A percentile compares a stretch with the other conserved stretches of the same genome.
These are phyloP conservation scores for Chaenodraco wilsoni DNA, from an alignment of 2,797 vertebrate genomes.

Conservation along the genomic window DNA sequence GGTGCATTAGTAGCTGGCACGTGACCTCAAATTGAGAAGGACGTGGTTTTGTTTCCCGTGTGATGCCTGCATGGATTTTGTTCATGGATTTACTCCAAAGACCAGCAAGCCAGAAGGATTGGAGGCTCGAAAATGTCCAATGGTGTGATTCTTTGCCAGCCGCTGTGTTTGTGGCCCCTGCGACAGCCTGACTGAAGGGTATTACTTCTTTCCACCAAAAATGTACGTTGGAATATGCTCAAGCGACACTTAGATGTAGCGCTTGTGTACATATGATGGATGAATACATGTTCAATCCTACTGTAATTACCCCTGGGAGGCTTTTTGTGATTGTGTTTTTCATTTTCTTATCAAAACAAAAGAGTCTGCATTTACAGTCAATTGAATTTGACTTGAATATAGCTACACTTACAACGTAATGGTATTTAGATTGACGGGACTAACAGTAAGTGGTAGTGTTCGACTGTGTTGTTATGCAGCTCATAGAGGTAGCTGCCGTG, in stretches of 20 bases:
- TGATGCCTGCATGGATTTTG: slow-evolving; percentile 34
- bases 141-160: slow-evolving; percentile 35
- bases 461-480: slow-evolving; percentile 7
- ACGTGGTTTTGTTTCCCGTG: slow-evolving; percentile 44
- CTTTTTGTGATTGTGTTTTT: background rate
- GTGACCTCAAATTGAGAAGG: slow-evolving; percentile 22
- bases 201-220: slow-evolving; percentile 13
- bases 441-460: slow-evolving; percentile 11
- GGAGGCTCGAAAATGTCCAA: slow-evolving; percentile 38
- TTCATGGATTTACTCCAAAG: slow-evolving; percentile 60
- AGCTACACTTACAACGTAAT: slow-evolving; percentile 1
- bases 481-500: slow-evolving; percentile 12
- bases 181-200: slow-evolving; percentile 4
- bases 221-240: background rate
- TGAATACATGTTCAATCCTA: background rate
- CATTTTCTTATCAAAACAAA: slow-evolving; percentile 1
- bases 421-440: slow-evolving; percentile 16
- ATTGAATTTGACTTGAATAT: slow-evolving; percentile 12
- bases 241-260: slow-evolving; percentile 7
- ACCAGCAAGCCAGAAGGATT: slow-evolving; percentile 33
- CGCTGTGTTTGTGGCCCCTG: slow-evolving; percentile 10
- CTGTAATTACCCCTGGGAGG: background rate
- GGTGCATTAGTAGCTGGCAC: slow-evolving; percentile 63
- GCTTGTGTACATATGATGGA: background rate
- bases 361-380: slow-evolving; percentile 16